These are phyloP conservation scores for Bombus cullumanus DNA, from an alignment of 1,140 invertebrate genomes.

Conservation along the genomic window DNA sequence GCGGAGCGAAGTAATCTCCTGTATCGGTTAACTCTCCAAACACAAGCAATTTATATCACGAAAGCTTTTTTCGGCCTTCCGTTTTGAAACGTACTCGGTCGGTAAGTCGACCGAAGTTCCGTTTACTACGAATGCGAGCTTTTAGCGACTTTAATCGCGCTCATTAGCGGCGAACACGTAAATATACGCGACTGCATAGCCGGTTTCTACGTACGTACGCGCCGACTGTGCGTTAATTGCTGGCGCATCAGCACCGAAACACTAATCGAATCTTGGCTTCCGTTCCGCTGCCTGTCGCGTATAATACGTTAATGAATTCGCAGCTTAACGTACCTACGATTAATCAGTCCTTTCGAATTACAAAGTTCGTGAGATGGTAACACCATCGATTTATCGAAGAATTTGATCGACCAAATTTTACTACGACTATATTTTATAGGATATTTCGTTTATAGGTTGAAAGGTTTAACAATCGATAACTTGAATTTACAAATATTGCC, in stretches of 20 bases:
- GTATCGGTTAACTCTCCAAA: neutral
- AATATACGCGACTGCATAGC: neutral
- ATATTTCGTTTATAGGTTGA: neutral
- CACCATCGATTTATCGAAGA: neutral
- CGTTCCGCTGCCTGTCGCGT: neutral
- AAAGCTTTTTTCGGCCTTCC: neutral
- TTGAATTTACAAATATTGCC: neutral
- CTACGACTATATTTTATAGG: neutral
- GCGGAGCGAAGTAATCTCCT: too few relatives aligned
- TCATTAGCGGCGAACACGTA: conserved; percentile 13
- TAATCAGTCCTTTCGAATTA: too few relatives aligned
- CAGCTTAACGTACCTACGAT: neutral
- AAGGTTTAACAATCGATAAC: neutral
- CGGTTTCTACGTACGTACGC: neutral
- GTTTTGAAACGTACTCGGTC: neutral
- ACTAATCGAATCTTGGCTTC: conserved; percentile 33
- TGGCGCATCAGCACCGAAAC: conserved; percentile 30
- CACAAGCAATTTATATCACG: neutral
- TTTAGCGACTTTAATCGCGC: conserved; percentile 25
- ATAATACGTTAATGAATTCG: conserved; percentile 21
- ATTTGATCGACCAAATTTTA: neutral
- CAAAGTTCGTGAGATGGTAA: too few relatives aligned
- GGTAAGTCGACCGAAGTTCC: neutral
- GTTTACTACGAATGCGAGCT: neutral
- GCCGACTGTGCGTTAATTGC: conserved; percentile 19